Conservation (phyloP, 2,888 invertebrate genomes). For the Bugulina stolonifera region DNA sequence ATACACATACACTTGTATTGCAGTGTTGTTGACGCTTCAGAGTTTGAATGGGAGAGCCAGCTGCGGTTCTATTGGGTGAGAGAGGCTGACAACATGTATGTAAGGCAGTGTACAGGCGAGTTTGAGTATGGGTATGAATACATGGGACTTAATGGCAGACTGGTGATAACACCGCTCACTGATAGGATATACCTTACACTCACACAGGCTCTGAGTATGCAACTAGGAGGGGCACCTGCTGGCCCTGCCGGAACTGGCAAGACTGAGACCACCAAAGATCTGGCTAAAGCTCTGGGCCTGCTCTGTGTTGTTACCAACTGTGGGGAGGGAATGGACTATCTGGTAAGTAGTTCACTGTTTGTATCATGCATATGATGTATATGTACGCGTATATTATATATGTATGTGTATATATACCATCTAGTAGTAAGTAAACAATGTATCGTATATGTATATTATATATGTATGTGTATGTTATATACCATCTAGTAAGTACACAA, state of each 20-base stretch:
- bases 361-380: too few species aligned
- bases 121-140: conserved; percentile 30
- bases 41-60: conserved; percentile 31
- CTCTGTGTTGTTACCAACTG: conserved; percentile 31
- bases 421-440: too few species aligned
- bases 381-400: too few species aligned
- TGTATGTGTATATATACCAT: too few species aligned
- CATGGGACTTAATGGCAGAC: conserved; percentile 30
- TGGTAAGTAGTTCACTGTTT: conserved; percentile 26
- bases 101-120: conserved; percentile 30
- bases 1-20: background rate
- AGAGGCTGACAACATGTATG: conserved; percentile 28
- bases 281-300: conserved; percentile 30
- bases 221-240: conserved; percentile 30
- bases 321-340: conserved; percentile 30
- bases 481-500: too few species aligned
- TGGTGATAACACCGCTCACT: conserved; percentile 30
- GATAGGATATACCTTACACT: conserved; percentile 30
- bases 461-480: too few species aligned
- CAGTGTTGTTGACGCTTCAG: conserved; percentile 28
- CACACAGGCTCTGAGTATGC: conserved; percentile 31
- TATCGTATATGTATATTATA: too few species aligned
- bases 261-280: conserved; percentile 30
- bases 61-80: conserved; percentile 30
- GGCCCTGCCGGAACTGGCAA: conserved; percentile 29